A percentile compares a stretch with the other conserved stretches of the same genome.
These are phyloP conservation scores for Adelosebastes latens DNA, from an alignment of 2,797 vertebrate genomes.

Conservation along the genomic window DNA sequence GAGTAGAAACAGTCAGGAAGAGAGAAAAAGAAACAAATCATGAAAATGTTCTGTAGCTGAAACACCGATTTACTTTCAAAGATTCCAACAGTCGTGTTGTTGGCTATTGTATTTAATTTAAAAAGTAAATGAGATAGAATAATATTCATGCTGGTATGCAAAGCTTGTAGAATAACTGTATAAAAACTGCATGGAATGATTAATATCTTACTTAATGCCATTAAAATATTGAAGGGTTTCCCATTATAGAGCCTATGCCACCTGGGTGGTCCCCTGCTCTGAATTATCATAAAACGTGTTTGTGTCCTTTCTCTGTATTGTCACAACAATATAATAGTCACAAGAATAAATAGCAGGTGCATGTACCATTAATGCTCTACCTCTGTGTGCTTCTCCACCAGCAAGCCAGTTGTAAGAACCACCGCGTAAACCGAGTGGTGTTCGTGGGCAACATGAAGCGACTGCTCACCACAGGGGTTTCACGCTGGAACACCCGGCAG, in stretches of 20 bases:
- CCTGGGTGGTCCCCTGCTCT: background rate
- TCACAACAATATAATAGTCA: background rate
- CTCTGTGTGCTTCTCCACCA: constrained; percentile 64
- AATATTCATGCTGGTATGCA: background rate
- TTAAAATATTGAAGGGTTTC: background rate
- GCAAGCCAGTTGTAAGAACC: constrained; percentile 96
- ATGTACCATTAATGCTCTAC: background rate
- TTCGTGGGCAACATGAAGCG: constrained; percentile 96
- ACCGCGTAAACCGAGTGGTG: constrained; percentile 95
- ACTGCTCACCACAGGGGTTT: constrained; percentile 95
- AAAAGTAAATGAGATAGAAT: background rate
- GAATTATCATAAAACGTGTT: background rate
- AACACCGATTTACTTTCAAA: background rate
- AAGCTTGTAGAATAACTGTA: background rate
- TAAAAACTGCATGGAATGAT: background rate
- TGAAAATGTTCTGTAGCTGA: background rate
- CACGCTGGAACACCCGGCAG: constrained; percentile 98
- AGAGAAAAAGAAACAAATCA: background rate
- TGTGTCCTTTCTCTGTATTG: background rate
- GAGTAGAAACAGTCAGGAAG: background rate
- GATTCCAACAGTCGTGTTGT: background rate
- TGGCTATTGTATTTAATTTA: background rate
- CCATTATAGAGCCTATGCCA: background rate
- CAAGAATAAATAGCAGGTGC: background rate
- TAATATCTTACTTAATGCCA: background rate